Percentiles rank a stretch among this genome's conserved stretches.
Conservation (phyloP, 2,113 vertebrate species). For the Myiopsitta monachus region DNA sequence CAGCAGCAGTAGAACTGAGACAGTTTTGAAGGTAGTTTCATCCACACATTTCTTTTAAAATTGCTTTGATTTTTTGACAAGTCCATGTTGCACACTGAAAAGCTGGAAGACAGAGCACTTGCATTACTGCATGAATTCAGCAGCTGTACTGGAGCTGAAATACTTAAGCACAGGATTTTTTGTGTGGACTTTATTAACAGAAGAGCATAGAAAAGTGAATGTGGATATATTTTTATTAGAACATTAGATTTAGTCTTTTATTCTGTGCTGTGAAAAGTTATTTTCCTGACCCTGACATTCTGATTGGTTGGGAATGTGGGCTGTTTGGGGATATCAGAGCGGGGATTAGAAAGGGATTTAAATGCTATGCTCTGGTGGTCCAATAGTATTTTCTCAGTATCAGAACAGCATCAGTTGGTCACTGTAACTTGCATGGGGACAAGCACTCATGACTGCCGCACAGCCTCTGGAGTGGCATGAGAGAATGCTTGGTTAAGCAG, state of each 20-base stretch:
- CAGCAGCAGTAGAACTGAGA: not conserved
- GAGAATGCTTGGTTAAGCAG: not conserved
- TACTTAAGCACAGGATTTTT: not conserved
- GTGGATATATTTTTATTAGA: not conserved
- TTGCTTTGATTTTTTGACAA: conserved; percentile 59
- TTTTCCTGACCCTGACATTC: not conserved
- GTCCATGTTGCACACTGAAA: not conserved
- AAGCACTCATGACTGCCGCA: not conserved
- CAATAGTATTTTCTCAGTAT: not conserved
- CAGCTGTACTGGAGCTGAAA: not conserved
- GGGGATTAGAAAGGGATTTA: not conserved
- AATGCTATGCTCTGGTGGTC: not conserved
- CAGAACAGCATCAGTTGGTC: not conserved
- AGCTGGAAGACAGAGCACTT: not conserved
- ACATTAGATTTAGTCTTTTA: not conserved
- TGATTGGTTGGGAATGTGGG: not conserved
- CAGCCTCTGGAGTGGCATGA: not conserved
- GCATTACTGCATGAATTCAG: not conserved
- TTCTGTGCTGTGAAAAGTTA: not conserved
- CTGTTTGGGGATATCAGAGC: not conserved
- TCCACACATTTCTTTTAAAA: conserved; percentile 38
- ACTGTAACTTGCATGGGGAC: not conserved
- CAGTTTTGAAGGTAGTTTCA: conserved; percentile 20
- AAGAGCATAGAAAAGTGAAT: not conserved
- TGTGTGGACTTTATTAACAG: not conserved